Evolutionary conservation across 2,113 vertebrate genomes (phyloP).

Genomic region (Edolisoma coerulescens): DNA sequence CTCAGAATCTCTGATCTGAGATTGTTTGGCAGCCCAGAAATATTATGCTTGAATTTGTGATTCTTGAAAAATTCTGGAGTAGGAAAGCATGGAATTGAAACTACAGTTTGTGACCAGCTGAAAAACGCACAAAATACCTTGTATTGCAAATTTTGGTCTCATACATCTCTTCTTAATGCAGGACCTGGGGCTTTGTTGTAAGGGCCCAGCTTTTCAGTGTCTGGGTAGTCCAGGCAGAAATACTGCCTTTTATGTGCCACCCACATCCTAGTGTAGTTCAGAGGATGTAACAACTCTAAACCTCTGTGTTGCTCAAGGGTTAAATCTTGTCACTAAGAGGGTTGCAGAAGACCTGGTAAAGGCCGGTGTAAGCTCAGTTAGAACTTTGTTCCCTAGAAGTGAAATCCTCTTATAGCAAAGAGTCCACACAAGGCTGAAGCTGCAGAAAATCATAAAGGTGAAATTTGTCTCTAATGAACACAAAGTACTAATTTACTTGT

Average conservation of each 20-base stretch:
- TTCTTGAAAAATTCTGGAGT: not conserved
- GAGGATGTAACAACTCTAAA: not conserved
- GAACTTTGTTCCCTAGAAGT: not conserved
- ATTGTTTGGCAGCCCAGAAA: not conserved
- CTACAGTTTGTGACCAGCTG: not conserved
- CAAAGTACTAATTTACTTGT: not conserved
- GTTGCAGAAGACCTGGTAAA: not conserved
- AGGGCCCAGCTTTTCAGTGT: not conserved
- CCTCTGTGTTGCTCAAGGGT: not conserved
- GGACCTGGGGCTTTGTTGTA: not conserved
- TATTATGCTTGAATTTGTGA: not conserved
- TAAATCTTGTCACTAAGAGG: not conserved
- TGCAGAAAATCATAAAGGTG: not conserved
- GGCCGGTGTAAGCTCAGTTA: not conserved
- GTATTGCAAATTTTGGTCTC: not conserved
- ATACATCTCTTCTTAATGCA: not conserved
- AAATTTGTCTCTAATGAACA: not conserved
- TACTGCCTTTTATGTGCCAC: not conserved
- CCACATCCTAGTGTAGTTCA: not conserved
- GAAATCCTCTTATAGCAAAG: not conserved
- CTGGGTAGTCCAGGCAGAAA: not conserved
- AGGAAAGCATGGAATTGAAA: not conserved
- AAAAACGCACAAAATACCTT: not conserved
- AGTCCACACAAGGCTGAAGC: not conserved
- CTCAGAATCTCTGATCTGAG: not conserved